These are phyloP conservation scores for Tricholaema leucomelas DNA, from an alignment of 2,113 vertebrate species.

Conservation along the genomic window DNA sequence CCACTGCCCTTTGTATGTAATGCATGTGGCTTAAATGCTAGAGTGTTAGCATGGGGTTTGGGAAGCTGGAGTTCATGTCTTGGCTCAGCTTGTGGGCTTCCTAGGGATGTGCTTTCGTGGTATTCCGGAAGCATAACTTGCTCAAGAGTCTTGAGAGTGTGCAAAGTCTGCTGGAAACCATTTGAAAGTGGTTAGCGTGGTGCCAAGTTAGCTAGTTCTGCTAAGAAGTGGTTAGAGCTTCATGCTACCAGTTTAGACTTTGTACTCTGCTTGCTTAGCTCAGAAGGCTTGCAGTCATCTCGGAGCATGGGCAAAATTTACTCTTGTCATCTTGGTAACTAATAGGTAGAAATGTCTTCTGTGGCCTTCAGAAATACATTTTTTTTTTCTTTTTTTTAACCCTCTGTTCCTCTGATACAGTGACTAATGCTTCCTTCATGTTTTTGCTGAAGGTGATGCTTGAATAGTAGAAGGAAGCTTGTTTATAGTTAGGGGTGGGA, in stretches of 20 bases:
- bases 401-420: background rate
- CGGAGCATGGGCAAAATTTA: background rate
- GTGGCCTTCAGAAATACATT: constrained; percentile 1
- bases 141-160: background rate
- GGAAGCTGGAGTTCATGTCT: constrained; percentile 10
- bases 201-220: constrained; percentile 17
- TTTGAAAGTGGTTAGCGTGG: constrained; percentile 34
- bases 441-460: background rate
- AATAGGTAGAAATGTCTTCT: constrained; percentile 6
- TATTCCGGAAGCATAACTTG: constrained; percentile 20
- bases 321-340: background rate
- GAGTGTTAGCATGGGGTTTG: background rate
- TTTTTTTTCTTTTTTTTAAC: background rate
- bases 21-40: background rate
- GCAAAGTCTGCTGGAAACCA: constrained; percentile 27
- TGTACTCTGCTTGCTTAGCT: constrained; percentile 21
- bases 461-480: background rate
- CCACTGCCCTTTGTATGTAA: background rate
- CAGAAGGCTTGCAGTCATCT: background rate
- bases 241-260: constrained; percentile 40
- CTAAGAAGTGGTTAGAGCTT: constrained; percentile 51
- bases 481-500: background rate
- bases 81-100: background rate
- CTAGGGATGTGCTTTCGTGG: background rate
- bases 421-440: background rate